Percentiles rank a stretch among this genome's conserved stretches.
These are phyloP conservation scores for Tokudaia muenninki DNA, from an alignment of 2,797 vertebrate species.

Conservation along the genomic window DNA sequence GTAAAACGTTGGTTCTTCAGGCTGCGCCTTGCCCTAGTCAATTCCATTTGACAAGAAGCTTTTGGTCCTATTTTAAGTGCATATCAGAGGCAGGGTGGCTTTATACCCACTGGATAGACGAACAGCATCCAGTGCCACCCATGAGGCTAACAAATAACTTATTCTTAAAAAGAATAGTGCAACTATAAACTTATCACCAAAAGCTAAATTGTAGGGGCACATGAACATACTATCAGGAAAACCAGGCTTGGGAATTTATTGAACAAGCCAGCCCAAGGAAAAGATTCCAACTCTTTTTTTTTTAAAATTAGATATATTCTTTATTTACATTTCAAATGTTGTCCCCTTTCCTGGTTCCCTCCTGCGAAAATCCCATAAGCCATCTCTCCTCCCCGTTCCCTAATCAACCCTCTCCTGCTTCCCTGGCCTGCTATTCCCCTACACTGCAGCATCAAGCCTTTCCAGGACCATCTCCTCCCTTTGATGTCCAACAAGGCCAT, in stretches of 20 bases:
- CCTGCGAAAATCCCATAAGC: too few species aligned
- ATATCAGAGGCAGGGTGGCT: background rate
- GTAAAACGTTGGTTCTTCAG: background rate
- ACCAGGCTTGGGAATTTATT: background rate
- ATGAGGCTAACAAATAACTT: background rate
- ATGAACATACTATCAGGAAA: background rate
- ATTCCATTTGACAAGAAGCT: background rate
- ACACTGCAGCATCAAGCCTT: too few species aligned
- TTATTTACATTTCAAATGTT: too few species aligned
- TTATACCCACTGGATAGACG: too few species aligned
- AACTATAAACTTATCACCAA: background rate
- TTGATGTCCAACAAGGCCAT: too few species aligned
- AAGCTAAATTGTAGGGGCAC: too few species aligned
- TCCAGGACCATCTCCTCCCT: too few species aligned
- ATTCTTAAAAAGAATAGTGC: background rate
- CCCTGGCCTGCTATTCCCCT: too few species aligned
- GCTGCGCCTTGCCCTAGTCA: background rate
- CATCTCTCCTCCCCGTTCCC: too few species aligned
- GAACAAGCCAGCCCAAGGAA: background rate
- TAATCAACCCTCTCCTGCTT: too few species aligned
- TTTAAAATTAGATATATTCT: too few species aligned
- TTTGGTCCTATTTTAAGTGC: background rate
- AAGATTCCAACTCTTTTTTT: background rate
- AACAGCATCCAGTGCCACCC: background rate
- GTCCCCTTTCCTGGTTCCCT: too few species aligned